A percentile compares a stretch with the other conserved stretches of the same genome.
Conservation (phyloP, 2,797 vertebrate species). For the Hippocampus kuda region DNA sequence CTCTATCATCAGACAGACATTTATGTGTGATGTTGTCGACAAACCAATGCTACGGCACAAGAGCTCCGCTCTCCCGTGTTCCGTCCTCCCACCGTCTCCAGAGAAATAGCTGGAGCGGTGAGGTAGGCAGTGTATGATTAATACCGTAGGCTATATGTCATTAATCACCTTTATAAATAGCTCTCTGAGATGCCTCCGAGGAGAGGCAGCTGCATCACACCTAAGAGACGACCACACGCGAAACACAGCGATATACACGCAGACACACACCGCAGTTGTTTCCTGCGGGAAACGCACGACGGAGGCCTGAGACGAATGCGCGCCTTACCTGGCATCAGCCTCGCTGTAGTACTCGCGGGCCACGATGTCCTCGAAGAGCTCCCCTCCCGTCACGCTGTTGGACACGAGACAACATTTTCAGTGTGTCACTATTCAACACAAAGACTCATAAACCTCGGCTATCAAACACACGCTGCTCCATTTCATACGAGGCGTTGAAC, state of each 20-base stretch:
- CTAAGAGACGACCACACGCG: slow-evolving; percentile 42
- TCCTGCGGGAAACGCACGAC: slow-evolving; percentile 1
- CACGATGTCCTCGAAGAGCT: slow-evolving; percentile 97
- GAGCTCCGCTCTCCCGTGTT: neutral
- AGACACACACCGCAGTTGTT: slow-evolving; percentile 6
- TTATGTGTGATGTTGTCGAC: neutral
- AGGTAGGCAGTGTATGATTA: slow-evolving; percentile 51
- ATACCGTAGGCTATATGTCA: slow-evolving; percentile 44
- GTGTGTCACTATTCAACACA: neutral
- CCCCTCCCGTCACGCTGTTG: slow-evolving; percentile 78
- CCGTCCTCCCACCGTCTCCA: slow-evolving; percentile 15
- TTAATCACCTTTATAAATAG: slow-evolving; percentile 70
- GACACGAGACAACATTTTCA: slow-evolving; percentile 17
- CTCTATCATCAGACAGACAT: neutral
- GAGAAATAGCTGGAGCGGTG: slow-evolving; percentile 29
- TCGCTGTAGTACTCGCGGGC: slow-evolving; percentile 98
- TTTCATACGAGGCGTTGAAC: neutral
- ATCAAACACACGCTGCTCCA: neutral
- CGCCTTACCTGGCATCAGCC: slow-evolving; percentile 85
- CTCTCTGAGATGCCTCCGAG: slow-evolving; percentile 39
- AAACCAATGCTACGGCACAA: neutral
- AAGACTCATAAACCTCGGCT: neutral
- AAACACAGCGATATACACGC: slow-evolving; percentile 28
- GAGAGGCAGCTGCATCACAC: slow-evolving; percentile 47
- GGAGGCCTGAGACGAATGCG: neutral